Evolutionary conservation across 1,140 invertebrate species (phyloP), one percentile per base, ranked within the genome.

Genomic region (Drosophila sulfurigaster): DNA sequence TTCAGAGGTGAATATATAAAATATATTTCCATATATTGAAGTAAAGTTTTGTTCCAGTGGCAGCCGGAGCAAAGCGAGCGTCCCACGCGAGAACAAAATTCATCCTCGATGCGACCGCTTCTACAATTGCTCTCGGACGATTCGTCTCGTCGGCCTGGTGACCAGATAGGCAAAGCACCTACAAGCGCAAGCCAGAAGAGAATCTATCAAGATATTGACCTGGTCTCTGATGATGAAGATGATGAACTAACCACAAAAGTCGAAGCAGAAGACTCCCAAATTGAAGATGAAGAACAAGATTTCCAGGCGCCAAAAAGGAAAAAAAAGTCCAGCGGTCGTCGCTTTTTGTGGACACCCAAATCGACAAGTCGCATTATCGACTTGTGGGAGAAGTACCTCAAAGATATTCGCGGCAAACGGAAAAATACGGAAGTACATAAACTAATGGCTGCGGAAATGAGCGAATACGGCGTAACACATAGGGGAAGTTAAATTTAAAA

Each of bases 401-500:
- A 57, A 1, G 76, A 60, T 0, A 25, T 86, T 10, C 71, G 68
- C 1, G 76, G 68, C 1, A 16, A 15, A 1, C 38, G 45, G 11
- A 77, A 62, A 20, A 88, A 86, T 16, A 15, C 67, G 1, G 1
- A 35, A 1, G 73, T 87, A 11, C 68, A 86, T 20, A 73, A 46
- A 10, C 49, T 70, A 7, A 82, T 86, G 66, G 72, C 77, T 1
- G 15, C 59, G 4, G 48, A 79, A 56, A 68, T 86, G 76, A 62
- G 16, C 0, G 30, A 57, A 7, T 86, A 77, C 48, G 83, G 83
- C 0, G 60, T 77, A 3, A 88, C 48, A 8, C 41, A 72, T 8
- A 28, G 43, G 43, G 1, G 82, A 86, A 52, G 57, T 86, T 7
- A 86, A 88, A 66, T 51, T 48, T 3, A 86, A 86, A 65, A 82